Base-by-base conservation (phyloP, 2,113 vertebrate genomes). In the Tetrax tetrax region DNA sequence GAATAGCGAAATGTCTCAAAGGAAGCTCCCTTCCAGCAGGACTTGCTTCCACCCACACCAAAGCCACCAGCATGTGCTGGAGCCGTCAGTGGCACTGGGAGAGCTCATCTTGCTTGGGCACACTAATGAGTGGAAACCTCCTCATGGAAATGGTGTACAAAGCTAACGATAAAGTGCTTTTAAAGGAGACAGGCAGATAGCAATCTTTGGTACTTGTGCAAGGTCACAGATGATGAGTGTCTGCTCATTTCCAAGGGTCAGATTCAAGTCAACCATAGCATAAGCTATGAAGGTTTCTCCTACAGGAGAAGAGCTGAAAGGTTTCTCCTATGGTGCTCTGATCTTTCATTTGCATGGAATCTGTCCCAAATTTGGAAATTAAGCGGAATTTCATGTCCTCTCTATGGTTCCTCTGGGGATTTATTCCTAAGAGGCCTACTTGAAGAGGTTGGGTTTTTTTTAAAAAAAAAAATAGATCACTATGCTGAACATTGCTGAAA, bases 91-190 rank as follows among this genome's bases (percentile, higher is more conserved):
- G 76, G 47, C 53, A 33, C 2, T 33, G 74, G 19, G 43, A 19
- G 16, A 63, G 10, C 0, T 76, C 51, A 10, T 61, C 16, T 7
- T 83, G 38, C 50, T 92, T 7, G 10, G 37, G n/a, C 47, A 28
- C 1, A 0, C 35, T 27, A 19, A 47, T 0, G 1, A 37, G 53
- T 41, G 74, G 53, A 63, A 95, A 54, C 9, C 66, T 77, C 77
- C 59, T 65, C 18, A 1, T 38, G 77, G 77, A 37, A 90, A 70
- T 23, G 70, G 8, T 80, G 17, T 17, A 47, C 50, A 56, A 65
- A 83, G 43, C 43, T 43, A 29, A 35, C 51, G 85, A 63, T 70
- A 71, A 83, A 63, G 33, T 16, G 23, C 16, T 81, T 83, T 54
- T 48, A 43, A 75, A 57, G 24, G 48, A 89, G 38, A 24, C 56